Base-by-base conservation (phyloP, 2,888 invertebrate species). In the Dryobotodes eremita region DNA sequence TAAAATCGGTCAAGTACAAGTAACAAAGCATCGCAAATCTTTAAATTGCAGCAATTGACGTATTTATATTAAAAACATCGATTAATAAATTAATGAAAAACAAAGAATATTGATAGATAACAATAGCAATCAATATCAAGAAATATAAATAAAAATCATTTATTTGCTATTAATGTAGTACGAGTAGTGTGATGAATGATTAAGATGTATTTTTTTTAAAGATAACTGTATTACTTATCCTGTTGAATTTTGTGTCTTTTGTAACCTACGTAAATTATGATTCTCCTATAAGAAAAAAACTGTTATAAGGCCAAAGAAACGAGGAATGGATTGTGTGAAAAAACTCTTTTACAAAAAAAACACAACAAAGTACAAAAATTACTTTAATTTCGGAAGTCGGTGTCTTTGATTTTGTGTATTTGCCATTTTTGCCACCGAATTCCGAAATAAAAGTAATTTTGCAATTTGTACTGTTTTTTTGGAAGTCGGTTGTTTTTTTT, bases 1-100 rank as follows among this genome's bases (percentile, higher is more conserved):
- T 64, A 55, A 84, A 82, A 82, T 83, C 85, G 89, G 90, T 90
- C 91, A 91, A 90, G 91, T 86, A 86, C 90, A 84, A 72, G 46
- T 69, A 77, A 82, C 86, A 65, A 85, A 82, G 66, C 80, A 84
- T 80, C 57, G 74, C 79, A 76, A 82, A 81, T 75, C 71, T 70
- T 70, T 73, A 75, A 53, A 80, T 79, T 85, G 11, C 69, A 74
- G 50, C 62, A 68, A 82, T 76, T 80, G 57, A 76, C 50, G 57
- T 64, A 3, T 23, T 13, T 2, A 10, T 10, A 26, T 46, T 23
- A 31, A 26, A 36, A 73, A 53, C 50, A 31, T 26, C 13, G 7
- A 31, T 20, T 59, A 65, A 6, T 46, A 72, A 31, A 0, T 23
- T 42, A 20, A 23, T 71, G 7, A 23, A 59, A 59, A 66, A 26